Percentiles rank a stretch among this genome's conserved stretches.
These are phyloP conservation scores for Drosophila mayri DNA, from an alignment of 1,140 invertebrate species.

Conservation along the genomic window DNA sequence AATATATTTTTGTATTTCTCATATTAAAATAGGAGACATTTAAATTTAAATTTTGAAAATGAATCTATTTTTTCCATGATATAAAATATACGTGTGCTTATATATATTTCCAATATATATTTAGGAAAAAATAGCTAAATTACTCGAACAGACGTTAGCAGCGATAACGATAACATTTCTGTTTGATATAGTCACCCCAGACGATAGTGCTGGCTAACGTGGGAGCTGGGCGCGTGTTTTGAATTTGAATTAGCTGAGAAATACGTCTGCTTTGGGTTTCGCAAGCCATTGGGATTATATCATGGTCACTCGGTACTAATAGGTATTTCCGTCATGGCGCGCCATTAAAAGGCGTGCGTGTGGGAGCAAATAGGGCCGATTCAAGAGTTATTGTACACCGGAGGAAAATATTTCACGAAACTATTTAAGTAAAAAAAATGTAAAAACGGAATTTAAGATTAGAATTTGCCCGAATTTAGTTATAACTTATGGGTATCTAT, in stretches of 20 bases:
- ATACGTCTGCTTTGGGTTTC: constrained; percentile 46
- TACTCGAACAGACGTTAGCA: background rate
- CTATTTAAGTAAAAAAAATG: no score
- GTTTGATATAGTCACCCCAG: background rate
- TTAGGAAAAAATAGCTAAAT: background rate
- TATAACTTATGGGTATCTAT: background rate
- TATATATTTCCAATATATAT: no score
- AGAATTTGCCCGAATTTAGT: background rate
- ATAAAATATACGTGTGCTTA: no score
- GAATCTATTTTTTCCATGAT: no score
- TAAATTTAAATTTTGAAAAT: no score
- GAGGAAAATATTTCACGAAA: background rate
- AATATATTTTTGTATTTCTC: no score
- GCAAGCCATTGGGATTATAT: constrained; percentile 72
- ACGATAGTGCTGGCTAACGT: constrained; percentile 11
- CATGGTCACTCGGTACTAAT: constrained; percentile 65
- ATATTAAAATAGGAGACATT: no score
- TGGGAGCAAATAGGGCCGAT: constrained; percentile 45
- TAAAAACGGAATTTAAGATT: no score
- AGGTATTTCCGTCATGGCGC: constrained; percentile 77
- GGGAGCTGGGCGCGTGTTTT: constrained; percentile 47
- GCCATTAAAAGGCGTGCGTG: constrained; percentile 58
- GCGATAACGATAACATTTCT: constrained; percentile 6
- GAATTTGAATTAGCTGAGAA: constrained; percentile 59
- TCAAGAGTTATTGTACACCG: constrained; percentile 30